phyloP scores from a whole-genome alignment of 2,113 vertebrate genomes.

The Phalacrocorax carbo region DNA sequence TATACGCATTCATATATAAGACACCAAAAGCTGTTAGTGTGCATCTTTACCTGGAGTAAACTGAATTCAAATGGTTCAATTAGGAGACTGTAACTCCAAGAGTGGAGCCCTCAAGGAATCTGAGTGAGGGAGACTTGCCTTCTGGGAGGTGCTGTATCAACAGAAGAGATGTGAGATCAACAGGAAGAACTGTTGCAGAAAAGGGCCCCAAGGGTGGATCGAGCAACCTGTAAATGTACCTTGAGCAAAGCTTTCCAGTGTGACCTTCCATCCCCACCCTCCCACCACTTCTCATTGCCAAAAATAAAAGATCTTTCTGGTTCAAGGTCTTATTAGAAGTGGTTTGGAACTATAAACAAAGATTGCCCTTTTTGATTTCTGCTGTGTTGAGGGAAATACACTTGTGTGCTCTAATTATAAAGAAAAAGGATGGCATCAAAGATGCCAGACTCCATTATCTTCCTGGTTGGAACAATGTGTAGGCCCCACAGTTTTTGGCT shows the following conservation, averaged over 20 bases:
- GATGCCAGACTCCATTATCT: conserved; percentile 32
- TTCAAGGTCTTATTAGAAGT: background rate
- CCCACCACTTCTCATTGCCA: background rate
- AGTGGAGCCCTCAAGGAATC: background rate
- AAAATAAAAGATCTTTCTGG: background rate
- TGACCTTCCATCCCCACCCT: background rate
- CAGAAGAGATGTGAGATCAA: background rate
- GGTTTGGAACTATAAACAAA: background rate
- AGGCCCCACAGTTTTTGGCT: conserved; percentile 11
- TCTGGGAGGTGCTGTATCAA: background rate
- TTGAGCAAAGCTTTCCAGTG: background rate
- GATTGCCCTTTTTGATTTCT: conserved; percentile 7
- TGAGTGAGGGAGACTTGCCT: background rate
- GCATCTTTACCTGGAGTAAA: background rate
- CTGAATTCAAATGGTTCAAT: background rate
- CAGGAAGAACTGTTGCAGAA: background rate
- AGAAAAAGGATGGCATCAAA: conserved; percentile 17
- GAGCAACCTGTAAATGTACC: background rate
- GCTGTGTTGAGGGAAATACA: conserved; percentile 46
- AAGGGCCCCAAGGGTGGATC: background rate
- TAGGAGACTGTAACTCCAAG: background rate
- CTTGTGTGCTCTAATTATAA: background rate
- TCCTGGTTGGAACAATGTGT: background rate
- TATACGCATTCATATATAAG: rapidly evolving
- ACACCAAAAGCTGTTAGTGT: background rate